Evolutionary conservation across 2,888 invertebrate genomes (phyloP), one percentile per base, ranked within the genome.

Genomic region (Tachina lurida): DNA sequence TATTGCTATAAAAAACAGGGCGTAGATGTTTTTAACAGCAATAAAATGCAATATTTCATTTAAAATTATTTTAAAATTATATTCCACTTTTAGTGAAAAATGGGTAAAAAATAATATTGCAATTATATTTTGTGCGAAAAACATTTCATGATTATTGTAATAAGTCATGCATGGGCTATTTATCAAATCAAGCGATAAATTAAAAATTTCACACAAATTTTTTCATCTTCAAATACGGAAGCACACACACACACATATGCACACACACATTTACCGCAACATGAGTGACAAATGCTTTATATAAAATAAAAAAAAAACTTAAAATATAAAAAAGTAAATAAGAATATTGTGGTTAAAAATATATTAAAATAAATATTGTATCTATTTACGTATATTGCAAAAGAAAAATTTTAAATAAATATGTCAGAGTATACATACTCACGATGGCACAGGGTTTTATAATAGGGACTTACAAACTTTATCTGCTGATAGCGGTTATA

Each of bases 141-240:
- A 58, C 5, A 43, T 63, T 76, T 82, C 22, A 31, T 70, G 47
- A 71, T 76, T 76, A 77, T 60, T 76, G 71, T 56, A 77, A 77
- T 67, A 63, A 73, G 67, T 74, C 67, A 77, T 77, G 84, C 84
- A 81, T 81, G 73, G 17, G 19, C 22, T 56, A 54, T 73, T 84
- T 84, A 73, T 68, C 68, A 84, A 84, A 67, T 84, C 81, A 84
- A 62, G 84, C 84, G 84, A 73, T 84, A 84, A 84, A 84, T 84
- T 84, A 84, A 84, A 68, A 81, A 76, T 81, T 80, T 31, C 31
- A 58, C 7, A 7, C 17, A 39, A 2, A 15, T 9, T 22, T 60
- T 39, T 19, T 68, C 13, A 19, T 52, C 45, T 56, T 12, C 1
- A 56, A 31, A 45, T 9, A 3, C 15, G 3, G 0, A 47, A 47